A percentile compares a stretch with the other conserved stretches of the same genome.
Evolutionary conservation across 2,797 vertebrate genomes (phyloP).

Genomic region (Pampus argenteus): DNA sequence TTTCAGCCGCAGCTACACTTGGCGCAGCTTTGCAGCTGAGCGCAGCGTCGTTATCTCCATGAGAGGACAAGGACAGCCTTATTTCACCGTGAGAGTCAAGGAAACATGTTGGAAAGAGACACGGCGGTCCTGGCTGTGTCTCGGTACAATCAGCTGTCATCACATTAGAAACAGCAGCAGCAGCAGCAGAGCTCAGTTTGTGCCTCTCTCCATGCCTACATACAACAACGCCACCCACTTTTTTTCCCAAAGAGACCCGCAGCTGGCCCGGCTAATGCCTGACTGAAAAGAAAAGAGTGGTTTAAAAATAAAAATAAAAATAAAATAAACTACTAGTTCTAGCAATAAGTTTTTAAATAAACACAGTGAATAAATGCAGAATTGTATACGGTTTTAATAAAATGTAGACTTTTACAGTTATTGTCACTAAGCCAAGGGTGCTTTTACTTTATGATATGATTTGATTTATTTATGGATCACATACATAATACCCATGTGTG

Average conservation of each 20-base stretch:
- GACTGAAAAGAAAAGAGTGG: slow-evolving; percentile 68
- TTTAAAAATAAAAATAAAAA: too few relatives aligned
- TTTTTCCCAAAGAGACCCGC: slow-evolving; percentile 44
- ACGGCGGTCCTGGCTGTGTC: slow-evolving; percentile 23
- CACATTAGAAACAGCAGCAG: slow-evolving; percentile 35
- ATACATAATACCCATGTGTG: too few relatives aligned
- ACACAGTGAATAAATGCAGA: too few relatives aligned
- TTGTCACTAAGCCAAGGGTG: too few relatives aligned
- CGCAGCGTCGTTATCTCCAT: neutral
- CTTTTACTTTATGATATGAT: too few relatives aligned
- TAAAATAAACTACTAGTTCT: neutral
- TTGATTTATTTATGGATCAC: too few relatives aligned
- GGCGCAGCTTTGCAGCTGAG: neutral
- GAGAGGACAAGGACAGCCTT: neutral
- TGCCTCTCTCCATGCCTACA: slow-evolving; percentile 77
- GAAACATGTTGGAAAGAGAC: slow-evolving; percentile 26
- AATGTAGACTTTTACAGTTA: neutral
- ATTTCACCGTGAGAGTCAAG: neutral
- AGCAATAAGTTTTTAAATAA: neutral
- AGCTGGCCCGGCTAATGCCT: slow-evolving; percentile 77
- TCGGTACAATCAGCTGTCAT: slow-evolving; percentile 82
- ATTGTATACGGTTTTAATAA: too few relatives aligned
- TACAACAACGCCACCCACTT: slow-evolving; percentile 78
- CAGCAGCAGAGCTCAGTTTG: slow-evolving; percentile 33
- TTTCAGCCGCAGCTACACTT: slow-evolving; percentile 32